phyloP scores from a whole-genome alignment of 2,113 vertebrate genomes.

The Podocnemis expansa region DNA sequence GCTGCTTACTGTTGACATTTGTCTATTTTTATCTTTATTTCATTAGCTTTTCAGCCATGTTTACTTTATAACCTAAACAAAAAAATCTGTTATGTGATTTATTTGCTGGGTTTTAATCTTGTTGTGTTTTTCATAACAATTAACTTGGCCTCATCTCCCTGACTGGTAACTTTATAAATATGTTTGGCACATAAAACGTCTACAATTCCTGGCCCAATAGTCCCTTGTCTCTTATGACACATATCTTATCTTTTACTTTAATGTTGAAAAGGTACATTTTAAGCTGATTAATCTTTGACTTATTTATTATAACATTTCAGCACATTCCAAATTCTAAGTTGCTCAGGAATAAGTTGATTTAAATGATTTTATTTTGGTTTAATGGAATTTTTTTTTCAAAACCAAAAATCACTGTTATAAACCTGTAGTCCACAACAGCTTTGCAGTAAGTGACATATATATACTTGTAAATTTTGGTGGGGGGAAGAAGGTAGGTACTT shows the following conservation, averaged over 20 bases:
- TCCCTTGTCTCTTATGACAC: conserved; percentile 74
- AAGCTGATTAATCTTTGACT: conserved; percentile 79
- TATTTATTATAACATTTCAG: conserved; percentile 88
- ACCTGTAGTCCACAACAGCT: conserved; percentile 62
- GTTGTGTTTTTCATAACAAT: conserved; percentile 61
- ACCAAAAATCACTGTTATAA: conserved; percentile 65
- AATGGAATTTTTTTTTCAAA: conserved; percentile 70
- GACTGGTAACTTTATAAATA: conserved; percentile 68
- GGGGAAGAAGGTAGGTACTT: conserved; percentile 47
- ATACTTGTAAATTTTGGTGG: conserved; percentile 69
- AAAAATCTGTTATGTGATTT: conserved; percentile 48
- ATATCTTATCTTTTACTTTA: conserved; percentile 78
- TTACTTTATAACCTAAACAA: conserved; percentile 43
- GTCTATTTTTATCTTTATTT: conserved; percentile 52
- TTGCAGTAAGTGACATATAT: conserved; percentile 73
- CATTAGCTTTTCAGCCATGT: conserved; percentile 48
- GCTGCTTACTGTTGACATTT: not conserved
- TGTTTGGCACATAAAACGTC: conserved; percentile 65
- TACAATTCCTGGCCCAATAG: conserved; percentile 61
- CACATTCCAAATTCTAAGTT: conserved; percentile 89
- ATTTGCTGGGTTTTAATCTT: conserved; percentile 49
- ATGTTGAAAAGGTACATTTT: conserved; percentile 80
- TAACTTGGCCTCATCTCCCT: conserved; percentile 57
- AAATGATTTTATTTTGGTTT: conserved; percentile 79
- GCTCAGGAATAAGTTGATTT: conserved; percentile 92